A percentile compares a stretch with the other conserved stretches of the same genome.
Conservation (phyloP, 2,113 vertebrate species). For the Trachemys scripta region DNA sequence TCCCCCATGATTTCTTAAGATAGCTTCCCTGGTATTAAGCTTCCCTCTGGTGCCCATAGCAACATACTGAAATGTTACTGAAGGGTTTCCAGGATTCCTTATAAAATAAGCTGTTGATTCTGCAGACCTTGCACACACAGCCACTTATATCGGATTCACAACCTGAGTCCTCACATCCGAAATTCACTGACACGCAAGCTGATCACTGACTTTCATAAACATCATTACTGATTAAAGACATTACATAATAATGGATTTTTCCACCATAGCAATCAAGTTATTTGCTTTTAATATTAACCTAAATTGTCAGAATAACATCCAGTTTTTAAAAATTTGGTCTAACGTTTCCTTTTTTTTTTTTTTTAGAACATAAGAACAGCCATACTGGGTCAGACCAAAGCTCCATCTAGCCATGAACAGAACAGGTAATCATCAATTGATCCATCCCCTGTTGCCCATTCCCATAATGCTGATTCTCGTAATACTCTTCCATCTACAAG, state of each 20-base stretch:
- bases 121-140: constrained; percentile 65
- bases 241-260: constrained; percentile 11
- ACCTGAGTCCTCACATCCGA: not conserved
- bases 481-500: not conserved
- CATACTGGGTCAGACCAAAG: no score
- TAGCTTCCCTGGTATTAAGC: constrained; percentile 52
- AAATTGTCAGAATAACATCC: constrained; percentile 4
- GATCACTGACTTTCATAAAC: not conserved
- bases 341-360: not conserved
- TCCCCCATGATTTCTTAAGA: constrained; percentile 63
- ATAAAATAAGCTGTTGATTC: constrained; percentile 75
- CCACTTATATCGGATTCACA: constrained; percentile 49
- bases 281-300: constrained; percentile 27
- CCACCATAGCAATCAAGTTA: constrained; percentile 14
- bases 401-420: no score
- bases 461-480: no score
- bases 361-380: not conserved
- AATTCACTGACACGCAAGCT: not conserved
- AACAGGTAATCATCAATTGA: no score
- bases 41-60: constrained; percentile 77
- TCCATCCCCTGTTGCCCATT: no score
- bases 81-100: constrained; percentile 69
- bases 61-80: constrained; percentile 75
- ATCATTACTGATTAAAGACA: not conserved
- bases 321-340: not conserved